Conservation (phyloP, 2,888 invertebrate genomes). For the Tenthredo mesomela region DNA sequence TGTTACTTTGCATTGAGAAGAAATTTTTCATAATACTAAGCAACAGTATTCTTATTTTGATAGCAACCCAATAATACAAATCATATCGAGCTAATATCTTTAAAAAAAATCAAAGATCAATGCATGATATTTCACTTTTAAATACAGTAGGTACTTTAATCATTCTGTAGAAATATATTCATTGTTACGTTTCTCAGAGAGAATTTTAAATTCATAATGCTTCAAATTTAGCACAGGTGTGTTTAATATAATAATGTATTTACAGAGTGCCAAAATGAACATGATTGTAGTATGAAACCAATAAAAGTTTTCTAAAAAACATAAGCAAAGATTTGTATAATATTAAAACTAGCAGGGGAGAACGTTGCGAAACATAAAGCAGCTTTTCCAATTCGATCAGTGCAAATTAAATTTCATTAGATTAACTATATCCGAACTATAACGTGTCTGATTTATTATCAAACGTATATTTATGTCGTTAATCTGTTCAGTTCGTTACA, state of each 20-base stretch:
- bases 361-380: not conserved
- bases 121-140: not conserved
- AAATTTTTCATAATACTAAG: not conserved
- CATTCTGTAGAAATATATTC: not conserved
- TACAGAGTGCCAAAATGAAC: slow-evolving; percentile 51
- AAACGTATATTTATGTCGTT: not conserved
- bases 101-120: not conserved
- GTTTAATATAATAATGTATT: slow-evolving; percentile 29
- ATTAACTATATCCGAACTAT: not conserved
- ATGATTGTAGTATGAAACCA: slow-evolving; percentile 35
- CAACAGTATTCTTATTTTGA: not conserved
- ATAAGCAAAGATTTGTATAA: not conserved
- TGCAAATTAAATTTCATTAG: not conserved
- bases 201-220: slow-evolving; percentile 3
- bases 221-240: slow-evolving; percentile 13
- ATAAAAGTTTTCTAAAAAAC: slow-evolving; percentile 43
- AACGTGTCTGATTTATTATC: not conserved
- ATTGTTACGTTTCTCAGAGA: not conserved
- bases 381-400: not conserved
- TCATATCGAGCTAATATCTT: slow-evolving; percentile 30
- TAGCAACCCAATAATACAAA: slow-evolving; percentile 6
- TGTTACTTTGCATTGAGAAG: not conserved
- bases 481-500: not conserved
- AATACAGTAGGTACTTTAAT: not conserved
- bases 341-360: not conserved